Conservation (phyloP, 2,888 invertebrate species). For the Cephus pygmeus region DNA sequence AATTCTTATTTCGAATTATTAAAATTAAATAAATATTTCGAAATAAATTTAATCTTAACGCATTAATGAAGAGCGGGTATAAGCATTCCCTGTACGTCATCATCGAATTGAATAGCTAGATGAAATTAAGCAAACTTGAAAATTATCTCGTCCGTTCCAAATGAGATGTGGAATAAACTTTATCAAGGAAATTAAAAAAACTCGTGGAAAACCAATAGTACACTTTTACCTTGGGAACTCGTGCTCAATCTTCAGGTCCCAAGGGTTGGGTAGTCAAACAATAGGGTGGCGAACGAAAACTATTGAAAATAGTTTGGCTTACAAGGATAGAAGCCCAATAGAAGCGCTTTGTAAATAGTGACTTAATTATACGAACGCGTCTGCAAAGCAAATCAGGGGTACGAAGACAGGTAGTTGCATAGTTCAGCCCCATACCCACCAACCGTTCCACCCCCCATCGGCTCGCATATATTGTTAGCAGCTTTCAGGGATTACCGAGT, state of each 20-base stretch:
- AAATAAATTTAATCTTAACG: not conserved
- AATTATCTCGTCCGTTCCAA: not conserved
- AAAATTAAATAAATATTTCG: no score
- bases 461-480: conserved; percentile 37
- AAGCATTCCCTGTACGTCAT: no score
- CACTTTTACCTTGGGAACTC: not conserved
- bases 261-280: not conserved
- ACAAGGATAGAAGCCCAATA: conserved; percentile 29
- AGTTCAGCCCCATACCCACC: not conserved
- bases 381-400: conserved; percentile 53
- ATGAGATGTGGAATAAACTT: not conserved
- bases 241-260: not conserved
- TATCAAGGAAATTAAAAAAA: not conserved
- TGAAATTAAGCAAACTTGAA: not conserved
- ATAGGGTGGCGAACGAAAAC: not conserved
- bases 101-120: not conserved
- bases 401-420: conserved; percentile 42
- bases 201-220: not conserved
- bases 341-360: conserved; percentile 45
- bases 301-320: conserved; percentile 27
- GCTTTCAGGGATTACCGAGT: conserved; percentile 52
- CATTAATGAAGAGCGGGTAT: not conserved
- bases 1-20: not conserved
- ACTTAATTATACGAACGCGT: conserved; percentile 50
- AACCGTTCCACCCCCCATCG: conserved; percentile 32